A percentile compares a stretch with the other conserved stretches of the same genome.
Conservation (phyloP, 2,888 invertebrate species). For the Lithodes maja region DNA sequence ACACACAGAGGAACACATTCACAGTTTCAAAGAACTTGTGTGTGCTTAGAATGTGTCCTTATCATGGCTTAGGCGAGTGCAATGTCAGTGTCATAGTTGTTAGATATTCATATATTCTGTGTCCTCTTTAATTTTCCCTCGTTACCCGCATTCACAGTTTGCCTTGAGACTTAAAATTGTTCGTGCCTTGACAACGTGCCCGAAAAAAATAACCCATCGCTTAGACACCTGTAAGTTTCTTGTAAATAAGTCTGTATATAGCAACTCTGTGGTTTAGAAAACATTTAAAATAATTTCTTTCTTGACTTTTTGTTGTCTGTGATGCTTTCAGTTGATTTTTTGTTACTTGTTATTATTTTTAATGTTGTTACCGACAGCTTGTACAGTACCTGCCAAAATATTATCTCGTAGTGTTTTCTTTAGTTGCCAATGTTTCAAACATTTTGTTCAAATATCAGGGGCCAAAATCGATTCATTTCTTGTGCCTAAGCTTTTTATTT, state of each 20-base stretch:
- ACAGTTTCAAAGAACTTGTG: constrained; percentile 8
- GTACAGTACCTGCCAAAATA: constrained; percentile 68
- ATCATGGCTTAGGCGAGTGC: constrained; percentile 49
- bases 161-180: constrained; percentile 65
- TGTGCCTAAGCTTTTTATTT: constrained; percentile 58
- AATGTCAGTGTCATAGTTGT: constrained; percentile 60
- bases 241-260: constrained; percentile 29
- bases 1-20: constrained; percentile 21
- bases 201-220: constrained; percentile 25
- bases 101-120: constrained; percentile 42
- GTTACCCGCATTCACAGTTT: constrained; percentile 68
- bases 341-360: constrained; percentile 42
- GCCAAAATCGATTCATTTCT: constrained; percentile 61
- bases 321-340: constrained; percentile 60
- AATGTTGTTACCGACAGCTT: constrained; percentile 42
- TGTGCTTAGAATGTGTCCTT: constrained; percentile 39
- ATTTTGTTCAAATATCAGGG: constrained; percentile 66
- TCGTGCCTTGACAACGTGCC: constrained; percentile 69
- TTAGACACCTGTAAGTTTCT: constrained; percentile 19
- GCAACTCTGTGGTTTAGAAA: background rate
- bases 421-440: constrained; percentile 64
- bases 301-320: constrained; percentile 50
- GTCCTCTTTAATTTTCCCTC: constrained; percentile 44
- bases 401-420: constrained; percentile 65
- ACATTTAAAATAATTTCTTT: constrained; percentile 18